These are phyloP conservation scores for Drosophila cyrtoloma DNA, from an alignment of 2,888 invertebrate species.

Conservation along the genomic window DNA sequence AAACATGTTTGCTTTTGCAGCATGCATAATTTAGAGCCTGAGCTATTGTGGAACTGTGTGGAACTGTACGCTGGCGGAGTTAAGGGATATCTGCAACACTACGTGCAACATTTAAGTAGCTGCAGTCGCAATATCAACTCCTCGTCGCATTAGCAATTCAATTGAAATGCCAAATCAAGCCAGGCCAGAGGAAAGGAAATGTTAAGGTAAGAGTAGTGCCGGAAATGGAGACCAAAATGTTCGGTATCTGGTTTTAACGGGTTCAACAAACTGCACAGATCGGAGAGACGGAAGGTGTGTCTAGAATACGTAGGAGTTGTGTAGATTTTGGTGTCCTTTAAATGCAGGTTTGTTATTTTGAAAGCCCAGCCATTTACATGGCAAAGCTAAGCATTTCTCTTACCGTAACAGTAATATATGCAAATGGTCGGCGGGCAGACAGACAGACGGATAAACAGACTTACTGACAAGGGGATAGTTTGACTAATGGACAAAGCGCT, in stretches of 20 bases:
- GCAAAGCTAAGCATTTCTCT: constrained; percentile 46
- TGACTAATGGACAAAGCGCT: not conserved
- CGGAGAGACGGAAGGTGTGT: constrained; percentile 1
- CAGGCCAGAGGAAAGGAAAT: not conserved
- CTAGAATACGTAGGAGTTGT: constrained; percentile 8
- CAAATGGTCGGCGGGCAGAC: constrained; percentile 50
- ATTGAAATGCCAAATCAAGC: constrained; percentile 43
- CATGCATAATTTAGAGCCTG: not conserved
- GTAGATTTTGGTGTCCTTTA: constrained; percentile 29
- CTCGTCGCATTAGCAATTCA: constrained; percentile 56
- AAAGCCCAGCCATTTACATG: constrained; percentile 62
- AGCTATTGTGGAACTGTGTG: not conserved
- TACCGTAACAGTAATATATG: constrained; percentile 55
- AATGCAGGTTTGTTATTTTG: constrained; percentile 61
- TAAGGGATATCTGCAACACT: constrained; percentile 1
- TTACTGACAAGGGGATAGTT: constrained; percentile 1
- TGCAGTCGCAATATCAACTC: constrained; percentile 27
- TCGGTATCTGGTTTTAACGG: constrained; percentile 16
- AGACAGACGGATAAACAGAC: constrained; percentile 5
- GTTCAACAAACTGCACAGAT: constrained; percentile 45
- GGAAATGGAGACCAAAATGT: constrained; percentile 53
- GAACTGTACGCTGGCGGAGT: not conserved
- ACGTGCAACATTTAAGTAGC: constrained; percentile 49
- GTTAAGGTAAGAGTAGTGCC: constrained; percentile 22
- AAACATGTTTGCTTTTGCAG: not conserved